Conservation (phyloP, 2,113 vertebrate genomes). For the Lipotes vexillifer region DNA sequence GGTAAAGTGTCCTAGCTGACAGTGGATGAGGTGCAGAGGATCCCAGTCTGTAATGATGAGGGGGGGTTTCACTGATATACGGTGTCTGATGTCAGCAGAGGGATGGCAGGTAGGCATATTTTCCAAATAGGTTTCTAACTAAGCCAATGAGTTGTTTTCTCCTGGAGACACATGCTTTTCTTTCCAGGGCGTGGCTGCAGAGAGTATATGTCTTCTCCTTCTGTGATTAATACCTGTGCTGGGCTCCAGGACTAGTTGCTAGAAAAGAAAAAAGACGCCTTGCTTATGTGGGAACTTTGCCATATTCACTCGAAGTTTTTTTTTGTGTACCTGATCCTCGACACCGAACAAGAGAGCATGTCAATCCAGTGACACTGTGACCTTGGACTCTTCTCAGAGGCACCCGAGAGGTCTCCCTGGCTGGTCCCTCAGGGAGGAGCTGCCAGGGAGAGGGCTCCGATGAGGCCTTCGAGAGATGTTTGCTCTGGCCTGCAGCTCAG, state of each 20-base stretch:
- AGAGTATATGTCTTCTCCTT: background rate
- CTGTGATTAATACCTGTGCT: accelerated
- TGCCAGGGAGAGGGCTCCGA: too few species aligned
- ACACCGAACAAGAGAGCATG: background rate
- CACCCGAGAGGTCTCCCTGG: background rate
- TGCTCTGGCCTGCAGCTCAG: background rate
- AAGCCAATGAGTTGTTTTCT: background rate
- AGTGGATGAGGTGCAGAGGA: accelerated
- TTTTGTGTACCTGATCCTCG: background rate
- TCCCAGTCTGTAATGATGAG: accelerated
- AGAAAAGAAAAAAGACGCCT: background rate
- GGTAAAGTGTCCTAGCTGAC: accelerated
- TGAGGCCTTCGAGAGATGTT: background rate
- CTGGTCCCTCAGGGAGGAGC: background rate
- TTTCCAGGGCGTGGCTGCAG: accelerated
- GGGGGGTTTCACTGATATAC: accelerated
- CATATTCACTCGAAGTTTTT: background rate
- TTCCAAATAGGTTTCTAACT: background rate
- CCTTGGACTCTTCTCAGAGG: background rate
- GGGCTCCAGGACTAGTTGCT: background rate
- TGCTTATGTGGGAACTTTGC: accelerated
- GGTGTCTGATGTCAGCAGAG: accelerated
- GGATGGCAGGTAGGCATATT: accelerated
- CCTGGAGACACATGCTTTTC: too few species aligned
- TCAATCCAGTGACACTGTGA: accelerated